Evolutionary conservation across 1,140 invertebrate genomes (phyloP).

Genomic region (Bicyclus anynana): DNA sequence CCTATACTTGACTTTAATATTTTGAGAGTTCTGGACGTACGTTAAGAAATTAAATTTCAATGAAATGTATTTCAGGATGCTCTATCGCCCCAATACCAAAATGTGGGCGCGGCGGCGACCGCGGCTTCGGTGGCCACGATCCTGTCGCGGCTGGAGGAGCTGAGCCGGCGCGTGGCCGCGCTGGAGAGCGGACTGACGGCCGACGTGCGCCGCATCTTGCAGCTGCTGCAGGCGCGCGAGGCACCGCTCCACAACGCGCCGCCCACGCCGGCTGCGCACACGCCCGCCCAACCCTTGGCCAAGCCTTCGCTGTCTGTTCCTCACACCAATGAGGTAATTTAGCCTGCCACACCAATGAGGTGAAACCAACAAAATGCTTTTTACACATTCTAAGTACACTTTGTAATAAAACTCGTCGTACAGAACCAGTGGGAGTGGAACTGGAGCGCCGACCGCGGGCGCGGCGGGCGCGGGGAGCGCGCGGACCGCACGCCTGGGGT

Average conservation of each 20-base stretch:
- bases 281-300: constrained; percentile 51
- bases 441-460: constrained; percentile 55
- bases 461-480: constrained; percentile 38
- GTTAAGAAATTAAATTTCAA: too few species aligned
- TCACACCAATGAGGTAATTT: constrained; percentile 50
- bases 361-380: too few species aligned
- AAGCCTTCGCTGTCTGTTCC: constrained; percentile 70
- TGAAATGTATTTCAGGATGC: constrained; percentile 39
- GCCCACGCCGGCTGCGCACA: constrained; percentile 52
- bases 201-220: constrained; percentile 82
- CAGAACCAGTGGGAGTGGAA: constrained; percentile 64
- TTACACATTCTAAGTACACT: too few species aligned
- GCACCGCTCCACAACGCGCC: constrained; percentile 64
- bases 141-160: constrained; percentile 79
- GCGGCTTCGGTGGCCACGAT: constrained; percentile 57
- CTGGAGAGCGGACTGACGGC: constrained; percentile 82
- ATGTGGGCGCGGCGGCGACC: constrained; percentile 50
- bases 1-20: too few species aligned
- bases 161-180: constrained; percentile 79
- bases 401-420: neutral
- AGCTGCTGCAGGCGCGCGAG: constrained; percentile 80
- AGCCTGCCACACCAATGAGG: neutral
- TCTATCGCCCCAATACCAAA: constrained; percentile 70
- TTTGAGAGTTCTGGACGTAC: too few species aligned
- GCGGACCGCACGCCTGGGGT: constrained; percentile 70